Evolutionary conservation across 2,797 vertebrate genomes (phyloP).

Genomic region (Neosilurus mollespiculum): DNA sequence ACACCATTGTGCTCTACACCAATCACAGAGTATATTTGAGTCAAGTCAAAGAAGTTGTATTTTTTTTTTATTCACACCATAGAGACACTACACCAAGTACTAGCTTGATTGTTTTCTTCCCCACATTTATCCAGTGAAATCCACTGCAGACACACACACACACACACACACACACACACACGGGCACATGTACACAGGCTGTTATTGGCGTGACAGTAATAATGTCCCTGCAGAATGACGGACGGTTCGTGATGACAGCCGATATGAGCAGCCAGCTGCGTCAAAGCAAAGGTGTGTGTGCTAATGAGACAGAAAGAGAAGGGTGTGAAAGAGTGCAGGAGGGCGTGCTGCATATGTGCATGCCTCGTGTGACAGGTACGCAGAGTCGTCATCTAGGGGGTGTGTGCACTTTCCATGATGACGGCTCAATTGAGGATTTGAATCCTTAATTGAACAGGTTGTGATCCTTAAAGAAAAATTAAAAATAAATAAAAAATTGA

Average conservation of each 20-base stretch:
- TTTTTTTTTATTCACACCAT: no score
- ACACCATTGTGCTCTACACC: no score
- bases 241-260: constrained; percentile 74
- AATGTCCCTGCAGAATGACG: constrained; percentile 70
- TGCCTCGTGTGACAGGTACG: constrained; percentile 35
- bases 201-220: constrained; percentile 73
- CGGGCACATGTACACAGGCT: constrained; percentile 38
- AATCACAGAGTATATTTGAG: no score
- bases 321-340: constrained; percentile 67
- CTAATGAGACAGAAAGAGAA: constrained; percentile 77
- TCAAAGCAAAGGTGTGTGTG: constrained; percentile 78
- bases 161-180: constrained; percentile 17
- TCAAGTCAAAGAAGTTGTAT: no score
- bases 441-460: constrained; percentile 53
- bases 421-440: constrained; percentile 63
- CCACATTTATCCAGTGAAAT: not conserved
- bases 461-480: constrained; percentile 23
- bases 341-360: constrained; percentile 21
- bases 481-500: no score
- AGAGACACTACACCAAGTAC: no score
- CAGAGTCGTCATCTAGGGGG: not conserved
- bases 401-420: constrained; percentile 55
- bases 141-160: constrained; percentile 8
- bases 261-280: constrained; percentile 72
- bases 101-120: no score